These are phyloP conservation scores for Melinopterus prodromus DNA, from an alignment of 2,888 invertebrate genomes.

Conservation along the genomic window DNA sequence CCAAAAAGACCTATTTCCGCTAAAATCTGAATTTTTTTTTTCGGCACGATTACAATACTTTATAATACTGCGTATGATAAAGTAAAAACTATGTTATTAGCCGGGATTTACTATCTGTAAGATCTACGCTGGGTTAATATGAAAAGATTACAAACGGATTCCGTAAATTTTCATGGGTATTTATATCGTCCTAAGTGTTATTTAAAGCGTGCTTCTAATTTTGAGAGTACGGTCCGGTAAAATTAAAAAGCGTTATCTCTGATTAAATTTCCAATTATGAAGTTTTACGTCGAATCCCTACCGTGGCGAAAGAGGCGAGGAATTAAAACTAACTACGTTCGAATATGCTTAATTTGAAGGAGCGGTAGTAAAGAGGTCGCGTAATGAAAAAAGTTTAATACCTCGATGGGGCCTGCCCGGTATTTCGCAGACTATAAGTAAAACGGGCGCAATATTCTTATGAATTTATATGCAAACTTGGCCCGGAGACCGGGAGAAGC, in stretches of 20 bases:
- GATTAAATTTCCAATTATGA: slow-evolving; percentile 26
- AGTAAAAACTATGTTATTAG: too few species aligned
- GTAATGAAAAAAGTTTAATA: slow-evolving; percentile 45
- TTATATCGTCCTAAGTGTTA: background rate
- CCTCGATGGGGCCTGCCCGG: slow-evolving; percentile 31
- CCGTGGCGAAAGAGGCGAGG: slow-evolving; percentile 15
- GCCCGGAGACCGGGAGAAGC: slow-evolving; percentile 29
- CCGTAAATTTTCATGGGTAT: background rate
- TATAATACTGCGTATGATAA: too few species aligned
- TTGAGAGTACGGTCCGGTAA: background rate
- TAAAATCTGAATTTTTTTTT: too few species aligned
- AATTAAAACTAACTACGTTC: slow-evolving; percentile 38
- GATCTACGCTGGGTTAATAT: too few species aligned
- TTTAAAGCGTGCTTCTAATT: background rate
- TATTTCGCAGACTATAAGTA: slow-evolving; percentile 41
- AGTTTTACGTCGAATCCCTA: slow-evolving; percentile 15
- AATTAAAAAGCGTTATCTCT: slow-evolving; percentile 8
- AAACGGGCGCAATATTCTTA: slow-evolving; percentile 41
- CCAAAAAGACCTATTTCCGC: too few species aligned
- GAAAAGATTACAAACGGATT: background rate
- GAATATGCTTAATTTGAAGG: slow-evolving; percentile 37
- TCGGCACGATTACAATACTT: too few species aligned
- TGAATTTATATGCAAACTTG: slow-evolving; percentile 45
- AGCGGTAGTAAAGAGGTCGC: slow-evolving; percentile 36
- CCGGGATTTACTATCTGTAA: too few species aligned